Percentiles rank a stretch among this genome's conserved stretches.
Conservation (phyloP, 1,140 invertebrate genomes). For the Meloidogyne hapla region DNA sequence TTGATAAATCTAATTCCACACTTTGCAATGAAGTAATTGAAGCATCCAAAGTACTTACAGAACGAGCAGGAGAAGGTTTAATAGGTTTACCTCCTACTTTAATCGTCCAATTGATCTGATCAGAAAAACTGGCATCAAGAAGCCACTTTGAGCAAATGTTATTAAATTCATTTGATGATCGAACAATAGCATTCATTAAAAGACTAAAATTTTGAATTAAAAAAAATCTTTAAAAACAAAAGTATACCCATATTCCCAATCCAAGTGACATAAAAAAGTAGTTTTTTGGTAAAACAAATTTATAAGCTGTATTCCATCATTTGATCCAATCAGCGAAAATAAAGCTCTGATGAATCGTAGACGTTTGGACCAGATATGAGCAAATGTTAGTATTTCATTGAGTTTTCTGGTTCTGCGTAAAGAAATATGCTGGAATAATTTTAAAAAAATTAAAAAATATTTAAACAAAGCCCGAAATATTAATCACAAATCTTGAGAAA, state of each 20-base stretch:
- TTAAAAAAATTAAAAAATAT: background rate
- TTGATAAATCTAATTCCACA: background rate
- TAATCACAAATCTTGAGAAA: too few species aligned
- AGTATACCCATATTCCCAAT: background rate
- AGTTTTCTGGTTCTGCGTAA: background rate
- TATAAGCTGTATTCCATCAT: slow-evolving; percentile 5
- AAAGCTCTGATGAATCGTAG: slow-evolving; percentile 7
- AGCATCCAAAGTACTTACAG: background rate
- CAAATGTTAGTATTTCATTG: background rate
- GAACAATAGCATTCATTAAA: background rate
- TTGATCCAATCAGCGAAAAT: background rate
- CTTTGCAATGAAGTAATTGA: background rate
- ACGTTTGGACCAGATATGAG: background rate
- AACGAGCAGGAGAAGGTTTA: background rate
- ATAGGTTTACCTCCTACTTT: background rate
- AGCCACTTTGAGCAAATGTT: slow-evolving; percentile 3
- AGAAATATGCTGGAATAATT: slow-evolving; percentile 4
- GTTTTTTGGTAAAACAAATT: background rate
- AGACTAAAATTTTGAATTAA: background rate
- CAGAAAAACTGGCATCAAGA: background rate
- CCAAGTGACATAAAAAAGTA: background rate
- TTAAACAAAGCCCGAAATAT: background rate
- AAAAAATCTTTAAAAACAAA: background rate
- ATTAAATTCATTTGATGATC: background rate
- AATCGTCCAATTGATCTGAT: background rate